A percentile compares a stretch with the other conserved stretches of the same genome.
These are phyloP conservation scores for Epiblema foenella DNA, from an alignment of 2,888 invertebrate genomes.

Conservation along the genomic window DNA sequence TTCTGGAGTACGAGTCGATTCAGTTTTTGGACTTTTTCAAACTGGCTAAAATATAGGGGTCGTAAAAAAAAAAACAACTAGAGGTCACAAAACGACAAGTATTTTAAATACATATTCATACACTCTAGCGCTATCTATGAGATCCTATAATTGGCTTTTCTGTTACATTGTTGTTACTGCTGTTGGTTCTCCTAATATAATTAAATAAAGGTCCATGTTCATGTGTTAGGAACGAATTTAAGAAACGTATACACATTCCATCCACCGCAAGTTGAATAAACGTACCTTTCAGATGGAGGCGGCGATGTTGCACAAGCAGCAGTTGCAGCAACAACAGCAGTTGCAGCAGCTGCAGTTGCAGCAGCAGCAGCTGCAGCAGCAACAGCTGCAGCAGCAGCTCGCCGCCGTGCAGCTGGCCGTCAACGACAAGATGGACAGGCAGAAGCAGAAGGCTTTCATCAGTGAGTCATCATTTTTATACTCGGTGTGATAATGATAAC, in stretches of 20 bases:
- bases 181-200: too few relatives aligned
- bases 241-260: neutral
- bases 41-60: too few relatives aligned
- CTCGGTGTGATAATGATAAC: neutral
- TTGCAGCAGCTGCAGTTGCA: conserved; percentile 49
- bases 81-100: too few relatives aligned
- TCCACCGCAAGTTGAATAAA: neutral
- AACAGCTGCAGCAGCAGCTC: conserved; percentile 45
- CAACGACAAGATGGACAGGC: conserved; percentile 52
- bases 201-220: too few relatives aligned
- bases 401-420: conserved; percentile 43
- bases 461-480: conserved; percentile 51
- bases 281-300: conserved; percentile 11
- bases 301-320: conserved; percentile 14
- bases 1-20: too few relatives aligned
- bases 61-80: too few relatives aligned
- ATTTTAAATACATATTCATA: too few relatives aligned
- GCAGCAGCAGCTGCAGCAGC: conserved; percentile 44
- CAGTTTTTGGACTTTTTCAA: too few relatives aligned
- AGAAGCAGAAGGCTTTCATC: conserved; percentile 51
- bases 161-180: too few relatives aligned
- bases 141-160: too few relatives aligned
- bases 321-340: conserved; percentile 45
- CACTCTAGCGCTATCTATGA: too few relatives aligned
- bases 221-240: too few relatives aligned